Evolutionary conservation across 1,140 invertebrate genomes (phyloP), one percentile per base, ranked within the genome.

Genomic region (Choristoneura fumiferana): DNA sequence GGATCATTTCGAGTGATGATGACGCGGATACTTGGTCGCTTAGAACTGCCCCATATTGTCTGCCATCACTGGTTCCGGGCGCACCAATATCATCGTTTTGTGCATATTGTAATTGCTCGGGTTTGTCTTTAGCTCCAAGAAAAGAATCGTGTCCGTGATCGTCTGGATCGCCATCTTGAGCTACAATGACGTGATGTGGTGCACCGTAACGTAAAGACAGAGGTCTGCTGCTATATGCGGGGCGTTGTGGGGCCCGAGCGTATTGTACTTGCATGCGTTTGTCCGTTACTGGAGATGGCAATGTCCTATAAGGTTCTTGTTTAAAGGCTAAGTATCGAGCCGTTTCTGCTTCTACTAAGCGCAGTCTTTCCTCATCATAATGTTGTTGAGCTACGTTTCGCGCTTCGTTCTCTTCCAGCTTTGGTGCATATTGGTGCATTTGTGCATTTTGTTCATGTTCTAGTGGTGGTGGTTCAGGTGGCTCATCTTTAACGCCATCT

Each of bases 1-100:
- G 89, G 18, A 90, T 85, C 79, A 89, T 84, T 62, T 89, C 89
- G 12, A 89, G 72, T 4, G 84, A 76, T 1, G 73, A 63, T 0
- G 83, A 77, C 17, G 76, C 74, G 0, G 74, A 73, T 4, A 66
- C 69, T 56, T 85, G 84, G 13, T 88, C 85, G 8, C 65, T 62
- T 36, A 84, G 59, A 12, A 68, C 72, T 53, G 83, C 63, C 17
- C 77, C 67, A 69, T 86, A 85, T 58, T 76, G 86, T 8, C 75
- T 75, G 15, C 49, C 64, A 37, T 79, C 83, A 40, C 10, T 57
- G 17, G 60, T 67, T 14, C 34, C 54, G 40, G 45, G 54, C 9
- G 63, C 57, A 4, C 55, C 57, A 8, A 67, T 69, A 12, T 75
- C 78, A 5, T 54, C 59, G 8, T 60, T 58, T 8, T 68, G 37